These are phyloP conservation scores for Diadromus collaris DNA, from an alignment of 2,888 invertebrate species.

Conservation along the genomic window DNA sequence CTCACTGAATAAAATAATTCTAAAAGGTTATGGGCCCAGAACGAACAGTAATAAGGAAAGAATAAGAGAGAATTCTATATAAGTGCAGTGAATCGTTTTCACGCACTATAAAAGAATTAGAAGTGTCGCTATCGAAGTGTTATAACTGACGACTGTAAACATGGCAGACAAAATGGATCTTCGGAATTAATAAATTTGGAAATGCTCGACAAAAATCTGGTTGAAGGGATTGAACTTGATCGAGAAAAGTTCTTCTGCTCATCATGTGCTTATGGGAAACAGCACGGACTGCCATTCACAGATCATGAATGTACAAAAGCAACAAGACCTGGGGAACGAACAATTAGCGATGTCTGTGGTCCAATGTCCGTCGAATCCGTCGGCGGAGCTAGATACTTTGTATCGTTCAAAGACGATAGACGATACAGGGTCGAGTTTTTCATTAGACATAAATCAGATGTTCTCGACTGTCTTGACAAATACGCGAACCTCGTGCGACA, in stretches of 20 bases:
- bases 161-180: no score
- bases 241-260: conserved; percentile 59
- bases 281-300: conserved; percentile 50
- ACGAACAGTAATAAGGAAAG: no score
- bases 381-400: conserved; percentile 30
- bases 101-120: no score
- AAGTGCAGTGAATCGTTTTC: no score
- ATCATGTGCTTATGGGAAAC: conserved; percentile 62
- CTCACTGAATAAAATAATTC: no score
- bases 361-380: conserved; percentile 28
- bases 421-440: conserved; percentile 15
- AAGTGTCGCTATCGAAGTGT: no score
- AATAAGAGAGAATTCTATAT: no score
- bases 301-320: neutral
- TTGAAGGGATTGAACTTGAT: conserved; percentile 25
- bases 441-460: conserved; percentile 14
- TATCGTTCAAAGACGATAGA: conserved; percentile 21
- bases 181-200: neutral
- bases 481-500: neutral
- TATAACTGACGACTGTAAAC: no score
- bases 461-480: neutral
- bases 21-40: no score
- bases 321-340: neutral
- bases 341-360: conserved; percentile 16
- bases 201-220: conserved; percentile 17